A percentile compares a stretch with the other conserved stretches of the same genome.
Evolutionary conservation across 2,113 vertebrate species (phyloP).

Genomic region (Oncorhynchus tshawytscha): DNA sequence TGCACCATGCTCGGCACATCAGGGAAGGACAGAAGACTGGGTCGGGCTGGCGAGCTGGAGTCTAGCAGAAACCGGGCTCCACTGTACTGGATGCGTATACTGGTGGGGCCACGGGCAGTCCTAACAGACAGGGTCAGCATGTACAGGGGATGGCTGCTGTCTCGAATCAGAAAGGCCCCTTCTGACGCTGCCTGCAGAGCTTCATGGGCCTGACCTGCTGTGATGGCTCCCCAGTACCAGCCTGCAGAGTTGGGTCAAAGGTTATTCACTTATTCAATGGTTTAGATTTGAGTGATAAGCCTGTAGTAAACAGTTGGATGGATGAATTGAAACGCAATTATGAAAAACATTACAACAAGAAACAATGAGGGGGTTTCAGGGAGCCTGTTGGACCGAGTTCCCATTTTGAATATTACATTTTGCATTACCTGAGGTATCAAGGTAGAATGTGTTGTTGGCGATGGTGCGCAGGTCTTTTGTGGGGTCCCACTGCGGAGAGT

Average conservation of each 20-base stretch:
- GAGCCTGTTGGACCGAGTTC: not conserved
- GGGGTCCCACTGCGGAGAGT: slow-evolving; percentile 78
- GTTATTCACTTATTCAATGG: not conserved
- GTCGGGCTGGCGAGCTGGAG: slow-evolving; percentile 88
- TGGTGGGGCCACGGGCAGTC: slow-evolving; percentile 93
- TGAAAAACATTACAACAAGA: not conserved
- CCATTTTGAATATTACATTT: not conserved
- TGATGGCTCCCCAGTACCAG: slow-evolving; percentile 98
- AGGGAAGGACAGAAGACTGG: slow-evolving; percentile 88
- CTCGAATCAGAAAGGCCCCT: slow-evolving; percentile 92
- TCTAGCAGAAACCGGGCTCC: slow-evolving; percentile 89
- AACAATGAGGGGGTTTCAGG: not conserved
- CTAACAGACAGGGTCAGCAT: slow-evolving; percentile 94
- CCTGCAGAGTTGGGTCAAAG: slow-evolving; percentile 69
- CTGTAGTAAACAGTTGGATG: not conserved
- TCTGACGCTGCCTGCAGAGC: slow-evolving; percentile 90
- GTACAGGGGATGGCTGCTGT: slow-evolving; percentile 97
- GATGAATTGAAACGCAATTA: not conserved
- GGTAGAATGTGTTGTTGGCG: slow-evolving; percentile 87
- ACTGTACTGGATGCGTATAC: slow-evolving; percentile 92
- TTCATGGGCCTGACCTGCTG: slow-evolving; percentile 90
- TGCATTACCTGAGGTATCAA: slow-evolving; percentile 78
- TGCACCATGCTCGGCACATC: slow-evolving; percentile 92
- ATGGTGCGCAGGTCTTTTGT: slow-evolving; percentile 89
- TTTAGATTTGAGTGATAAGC: not conserved